Evolutionary conservation across 1,140 invertebrate genomes (phyloP), one percentile per base, ranked within the genome.

Genomic region (Calosoma granatense): DNA sequence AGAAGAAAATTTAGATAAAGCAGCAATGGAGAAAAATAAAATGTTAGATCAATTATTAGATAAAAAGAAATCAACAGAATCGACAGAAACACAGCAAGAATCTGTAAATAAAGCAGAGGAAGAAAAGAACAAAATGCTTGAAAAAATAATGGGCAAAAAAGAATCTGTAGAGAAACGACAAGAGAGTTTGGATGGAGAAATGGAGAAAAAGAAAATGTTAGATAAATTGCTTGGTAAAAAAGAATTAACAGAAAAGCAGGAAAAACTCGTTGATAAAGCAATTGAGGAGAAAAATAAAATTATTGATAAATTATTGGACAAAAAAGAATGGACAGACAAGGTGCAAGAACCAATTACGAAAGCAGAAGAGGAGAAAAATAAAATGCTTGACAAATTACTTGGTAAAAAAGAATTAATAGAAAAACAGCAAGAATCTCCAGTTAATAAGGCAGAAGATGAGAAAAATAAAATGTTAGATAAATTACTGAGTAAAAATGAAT

Each of bases 231-330:
- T 47, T 12, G 41, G 41, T 47, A 47, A 47, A 17, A 47, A 53
- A 60, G 60, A 56, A 51, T 39, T 62, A 59, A 51, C 56, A 55
- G 21, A 52, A 64, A 20, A 43, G 55, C 30, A 56, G 59, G 54
- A 52, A 63, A 59, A 56, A 59, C 9, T 20, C 56, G 15, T 39
- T 47, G 39, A 15, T 2, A 9, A 15, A 15, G 19, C 19, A 30
- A 14, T 30, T 15, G 1, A 14, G 11, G 14, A 2, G 1, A 6
- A 30, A 30, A 30, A 30, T 30, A 30, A 30, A 30, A 30, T 30
- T 6, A 30, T 6, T 30, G 41, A 47, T 53, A 53, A 22, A 22
- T 21, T 22, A 22, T 22, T 22, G 12, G 22, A 17, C 14, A 53
- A 53, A 22, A 53, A 53, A 2, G n/a, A n/a, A n/a, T 22, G 30